Evolutionary conservation across 2,888 invertebrate genomes (phyloP).

Genomic region (Phanerotoma sp.): DNA sequence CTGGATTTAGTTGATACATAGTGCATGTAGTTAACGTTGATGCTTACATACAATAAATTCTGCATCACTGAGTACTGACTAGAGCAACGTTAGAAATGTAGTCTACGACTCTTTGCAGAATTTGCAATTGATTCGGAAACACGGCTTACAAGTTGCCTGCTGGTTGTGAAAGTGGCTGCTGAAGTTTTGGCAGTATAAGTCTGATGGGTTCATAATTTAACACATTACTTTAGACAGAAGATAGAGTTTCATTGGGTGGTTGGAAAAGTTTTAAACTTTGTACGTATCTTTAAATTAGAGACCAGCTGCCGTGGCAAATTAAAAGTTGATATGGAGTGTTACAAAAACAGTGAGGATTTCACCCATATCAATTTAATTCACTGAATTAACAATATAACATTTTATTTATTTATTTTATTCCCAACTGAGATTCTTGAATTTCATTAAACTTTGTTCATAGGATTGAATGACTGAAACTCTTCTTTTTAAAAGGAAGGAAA

Average conservation of each 20-base stretch:
- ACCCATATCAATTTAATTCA: no score
- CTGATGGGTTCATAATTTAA: slow-evolving; percentile 22
- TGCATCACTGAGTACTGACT: no score
- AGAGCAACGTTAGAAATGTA: slow-evolving; percentile 35
- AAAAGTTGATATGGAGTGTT: neutral
- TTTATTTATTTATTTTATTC: no score
- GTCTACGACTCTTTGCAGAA: slow-evolving; percentile 33
- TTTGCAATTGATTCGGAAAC: slow-evolving; percentile 37
- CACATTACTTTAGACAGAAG: neutral
- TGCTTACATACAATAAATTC: no score
- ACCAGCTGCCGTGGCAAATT: neutral
- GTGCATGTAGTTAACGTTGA: no score
- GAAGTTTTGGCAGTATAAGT: slow-evolving; percentile 32
- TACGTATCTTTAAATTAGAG: neutral
- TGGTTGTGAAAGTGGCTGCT: slow-evolving; percentile 31
- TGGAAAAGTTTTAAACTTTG: slow-evolving; percentile 1
- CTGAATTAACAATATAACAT: no score
- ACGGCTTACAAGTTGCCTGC: slow-evolving; percentile 38
- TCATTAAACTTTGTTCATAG: no score
- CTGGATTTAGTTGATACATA: no score
- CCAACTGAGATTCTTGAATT: no score
- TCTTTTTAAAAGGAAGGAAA: no score
- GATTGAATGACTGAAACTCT: no score
- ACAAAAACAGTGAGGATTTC: neutral
- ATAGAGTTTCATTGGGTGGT: neutral